Evolutionary conservation across 2,113 vertebrate genomes (phyloP), one percentile per base, ranked within the genome.

Genomic region (Mustela lutreola): DNA sequence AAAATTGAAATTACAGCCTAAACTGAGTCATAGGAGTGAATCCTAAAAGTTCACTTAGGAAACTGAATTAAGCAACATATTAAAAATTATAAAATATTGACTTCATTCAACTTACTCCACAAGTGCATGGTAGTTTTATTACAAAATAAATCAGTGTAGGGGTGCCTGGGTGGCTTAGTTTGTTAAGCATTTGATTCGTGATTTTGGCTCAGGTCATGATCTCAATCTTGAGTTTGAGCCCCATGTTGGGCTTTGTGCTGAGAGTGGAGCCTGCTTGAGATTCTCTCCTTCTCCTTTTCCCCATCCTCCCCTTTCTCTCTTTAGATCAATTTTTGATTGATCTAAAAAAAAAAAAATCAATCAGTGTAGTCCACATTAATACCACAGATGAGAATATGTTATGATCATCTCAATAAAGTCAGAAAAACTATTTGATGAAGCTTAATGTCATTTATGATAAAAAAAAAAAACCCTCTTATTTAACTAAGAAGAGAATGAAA

Each of bases 371-470:
- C 22, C 31, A 48, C 53, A 24, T 58, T 94, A 58, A 85, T 39
- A 50, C 19, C 16, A 78, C 42, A 60, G 81, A 81, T 39, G 70
- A 62, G 42, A 80, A 94, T 82, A 82, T 65, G 33, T 39, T 39
- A 2, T n/a, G 24, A 45, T 63, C 12, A 86, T 70, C 8, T 42
- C 53, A 92, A 50, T 84, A 83, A 21, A 45, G 53, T 78, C 26
- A 83, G 70, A 97, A 71, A 73, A 84, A 89, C 6, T 63, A 79
- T 79, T 89, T 95, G 28, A 92, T 79, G n/a, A 89, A 42, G 78
- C 82, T 94, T 76, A 83, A 70, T 79, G 22, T 79, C 78, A 45
- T 5, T 78, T 24, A 31, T 78, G 16, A 21, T 28, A 62, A 84
- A 93, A 78, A 26, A 78, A 26, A 50, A 50, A 50, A 50, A 11